A percentile compares a stretch with the other conserved stretches of the same genome.
These are phyloP conservation scores for Caradrina kadenii DNA, from an alignment of 2,888 invertebrate genomes.

Conservation along the genomic window DNA sequence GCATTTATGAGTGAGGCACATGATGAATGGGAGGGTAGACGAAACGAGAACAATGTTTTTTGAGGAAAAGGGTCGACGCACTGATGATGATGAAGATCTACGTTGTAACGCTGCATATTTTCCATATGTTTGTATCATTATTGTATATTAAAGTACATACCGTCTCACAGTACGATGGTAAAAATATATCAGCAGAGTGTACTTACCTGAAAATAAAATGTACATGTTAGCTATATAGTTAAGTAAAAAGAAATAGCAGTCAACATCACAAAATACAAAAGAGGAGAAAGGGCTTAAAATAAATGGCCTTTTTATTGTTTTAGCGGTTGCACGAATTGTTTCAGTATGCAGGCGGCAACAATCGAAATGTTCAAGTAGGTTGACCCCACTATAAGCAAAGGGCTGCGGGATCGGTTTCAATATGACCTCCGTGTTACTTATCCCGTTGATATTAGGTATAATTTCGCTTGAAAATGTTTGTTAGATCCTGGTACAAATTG, in stretches of 20 bases:
- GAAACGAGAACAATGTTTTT: slow-evolving; percentile 49
- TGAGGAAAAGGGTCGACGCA: slow-evolving; percentile 46
- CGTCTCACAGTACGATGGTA: slow-evolving; percentile 22
- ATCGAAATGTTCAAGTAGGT: slow-evolving; percentile 81
- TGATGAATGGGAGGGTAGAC: slow-evolving; percentile 52
- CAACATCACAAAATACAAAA: slow-evolving; percentile 45
- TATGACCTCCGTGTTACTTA: slow-evolving; percentile 60
- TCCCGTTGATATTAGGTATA: slow-evolving; percentile 62
- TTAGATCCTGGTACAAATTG: slow-evolving; percentile 78
- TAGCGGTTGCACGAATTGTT: slow-evolving; percentile 76
- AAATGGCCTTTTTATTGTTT: slow-evolving; percentile 75
- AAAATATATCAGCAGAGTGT: slow-evolving; percentile 52
- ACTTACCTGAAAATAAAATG: slow-evolving; percentile 84
- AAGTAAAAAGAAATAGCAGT: slow-evolving; percentile 46
- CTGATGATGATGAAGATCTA: slow-evolving; percentile 57
- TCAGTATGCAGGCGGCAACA: slow-evolving; percentile 78
- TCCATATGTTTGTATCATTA: slow-evolving; percentile 7
- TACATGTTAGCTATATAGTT: slow-evolving; percentile 48
- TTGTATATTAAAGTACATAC: neutral
- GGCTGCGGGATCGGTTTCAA: slow-evolving; percentile 73
- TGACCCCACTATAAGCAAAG: slow-evolving; percentile 75
- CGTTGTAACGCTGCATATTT: neutral
- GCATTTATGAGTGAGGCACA: slow-evolving; percentile 50
- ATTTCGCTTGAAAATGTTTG: slow-evolving; percentile 63
- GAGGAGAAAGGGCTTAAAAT: slow-evolving; percentile 42